A percentile compares a stretch with the other conserved stretches of the same genome.
Conservation (phyloP, 2,113 vertebrate species). For the Phoxinus phoxinus region DNA sequence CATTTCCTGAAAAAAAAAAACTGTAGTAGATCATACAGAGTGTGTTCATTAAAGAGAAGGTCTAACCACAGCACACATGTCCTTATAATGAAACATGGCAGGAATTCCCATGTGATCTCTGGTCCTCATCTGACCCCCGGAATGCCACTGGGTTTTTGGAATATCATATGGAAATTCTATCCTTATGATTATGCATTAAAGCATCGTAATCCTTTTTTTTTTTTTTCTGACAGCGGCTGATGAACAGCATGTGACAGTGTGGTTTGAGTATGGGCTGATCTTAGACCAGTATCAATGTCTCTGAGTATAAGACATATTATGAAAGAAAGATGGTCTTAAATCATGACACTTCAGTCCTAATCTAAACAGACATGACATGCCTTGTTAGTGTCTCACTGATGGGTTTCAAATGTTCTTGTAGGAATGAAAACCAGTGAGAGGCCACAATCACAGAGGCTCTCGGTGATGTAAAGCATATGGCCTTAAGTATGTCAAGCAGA, state of each 20-base stretch:
- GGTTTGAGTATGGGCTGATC: background rate
- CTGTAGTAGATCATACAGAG: background rate
- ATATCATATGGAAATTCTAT: background rate
- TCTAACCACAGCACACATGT: background rate
- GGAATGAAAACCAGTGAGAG: conserved; percentile 20
- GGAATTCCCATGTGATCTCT: conserved; percentile 14
- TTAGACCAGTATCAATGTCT: conserved; percentile 27
- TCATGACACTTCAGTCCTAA: background rate
- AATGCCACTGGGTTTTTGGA: conserved; percentile 4
- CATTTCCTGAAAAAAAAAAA: background rate
- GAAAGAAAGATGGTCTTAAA: conserved; percentile 33
- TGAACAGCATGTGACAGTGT: conserved; percentile 6
- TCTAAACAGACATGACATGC: conserved; percentile 34
- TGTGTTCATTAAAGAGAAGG: background rate
- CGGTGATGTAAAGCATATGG: conserved; percentile 30
- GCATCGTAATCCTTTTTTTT: background rate
- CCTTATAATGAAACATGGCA: conserved; percentile 14
- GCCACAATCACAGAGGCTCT: conserved; percentile 1
- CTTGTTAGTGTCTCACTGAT: conserved; percentile 37
- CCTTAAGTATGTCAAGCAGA: conserved; percentile 26
- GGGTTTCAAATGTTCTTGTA: conserved; percentile 30
- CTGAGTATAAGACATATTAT: background rate
- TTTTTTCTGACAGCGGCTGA: background rate
- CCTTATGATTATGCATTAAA: conserved; percentile 14
- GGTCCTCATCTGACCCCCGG: conserved; percentile 32